Percentiles rank a stretch among this genome's conserved stretches.
These are phyloP conservation scores for Anguilla marmorata DNA, from an alignment of 2,797 vertebrate species.

Conservation along the genomic window DNA sequence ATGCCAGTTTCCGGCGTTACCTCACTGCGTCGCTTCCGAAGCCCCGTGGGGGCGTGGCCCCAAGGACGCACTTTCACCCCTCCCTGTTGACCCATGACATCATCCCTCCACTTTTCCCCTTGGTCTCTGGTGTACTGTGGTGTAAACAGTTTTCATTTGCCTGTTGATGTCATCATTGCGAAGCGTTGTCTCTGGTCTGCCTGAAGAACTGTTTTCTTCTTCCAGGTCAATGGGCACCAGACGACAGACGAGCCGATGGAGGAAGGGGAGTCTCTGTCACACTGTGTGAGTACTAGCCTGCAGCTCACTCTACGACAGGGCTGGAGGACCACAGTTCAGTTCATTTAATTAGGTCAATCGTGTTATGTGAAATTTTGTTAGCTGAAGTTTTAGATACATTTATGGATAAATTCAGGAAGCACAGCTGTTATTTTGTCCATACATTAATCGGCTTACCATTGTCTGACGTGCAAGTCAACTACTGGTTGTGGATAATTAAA, in stretches of 20 bases:
- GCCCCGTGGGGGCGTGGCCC: not conserved
- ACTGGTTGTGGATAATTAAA: not conserved
- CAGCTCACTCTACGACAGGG: not conserved
- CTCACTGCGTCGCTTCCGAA: no score
- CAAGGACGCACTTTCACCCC: not conserved
- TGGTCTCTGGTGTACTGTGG: not conserved
- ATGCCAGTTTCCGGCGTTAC: no score
- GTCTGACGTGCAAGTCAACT: not conserved
- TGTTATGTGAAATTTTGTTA: not conserved
- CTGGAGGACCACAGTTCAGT: not conserved
- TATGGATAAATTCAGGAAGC: not conserved
- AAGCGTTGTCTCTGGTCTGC: not conserved
- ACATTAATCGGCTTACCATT: not conserved
- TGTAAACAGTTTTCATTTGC: not conserved
- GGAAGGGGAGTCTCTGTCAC: conserved; percentile 87
- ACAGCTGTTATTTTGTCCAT: not conserved
- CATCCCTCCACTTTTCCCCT: not conserved
- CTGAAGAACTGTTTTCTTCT: conserved; percentile 38
- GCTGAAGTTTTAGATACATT: not conserved
- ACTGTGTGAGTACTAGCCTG: conserved; percentile 80
- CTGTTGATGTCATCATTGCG: not conserved
- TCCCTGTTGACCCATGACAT: not conserved
- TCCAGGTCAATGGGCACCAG: conserved; percentile 91
- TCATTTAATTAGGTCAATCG: not conserved
- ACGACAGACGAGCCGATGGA: conserved; percentile 97